Evolutionary conservation across 2,888 invertebrate species (phyloP).

Genomic region (Pristionchus fissidentatus): DNA sequence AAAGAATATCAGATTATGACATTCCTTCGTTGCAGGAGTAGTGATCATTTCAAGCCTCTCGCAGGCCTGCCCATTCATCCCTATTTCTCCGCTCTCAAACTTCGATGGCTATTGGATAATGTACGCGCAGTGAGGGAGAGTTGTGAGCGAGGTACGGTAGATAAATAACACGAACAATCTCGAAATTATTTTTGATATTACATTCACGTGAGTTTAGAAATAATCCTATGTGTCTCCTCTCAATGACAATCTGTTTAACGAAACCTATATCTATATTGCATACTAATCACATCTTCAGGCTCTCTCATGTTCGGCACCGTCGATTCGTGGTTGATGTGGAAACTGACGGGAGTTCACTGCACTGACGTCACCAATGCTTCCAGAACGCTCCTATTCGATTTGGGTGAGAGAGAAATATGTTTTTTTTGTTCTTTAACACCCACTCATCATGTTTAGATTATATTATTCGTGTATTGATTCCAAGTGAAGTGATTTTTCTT

Average conservation of each 20-base stretch:
- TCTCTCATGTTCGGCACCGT: slow-evolving; percentile 82
- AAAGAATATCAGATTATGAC: neutral
- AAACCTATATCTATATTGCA: neutral
- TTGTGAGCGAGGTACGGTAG: slow-evolving; percentile 82
- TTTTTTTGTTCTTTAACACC: neutral
- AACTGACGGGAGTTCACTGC: slow-evolving; percentile 89
- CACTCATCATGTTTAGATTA: neutral
- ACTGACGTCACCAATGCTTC: slow-evolving; percentile 97
- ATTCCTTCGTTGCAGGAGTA: slow-evolving; percentile 60
- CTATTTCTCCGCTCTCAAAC: slow-evolving; percentile 91
- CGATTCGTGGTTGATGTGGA: slow-evolving; percentile 97
- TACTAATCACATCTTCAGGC: slow-evolving; percentile 51
- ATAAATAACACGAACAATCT: no score
- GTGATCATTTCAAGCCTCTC: slow-evolving; percentile 75
- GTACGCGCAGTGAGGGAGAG: slow-evolving; percentile 86
- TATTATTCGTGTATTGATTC: neutral
- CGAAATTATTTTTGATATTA: no score
- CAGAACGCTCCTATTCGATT: slow-evolving; percentile 89
- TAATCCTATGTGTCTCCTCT: no score
- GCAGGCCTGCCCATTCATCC: slow-evolving; percentile 92
- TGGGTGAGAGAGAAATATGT: neutral
- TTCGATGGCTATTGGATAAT: slow-evolving; percentile 94
- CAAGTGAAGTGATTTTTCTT: neutral
- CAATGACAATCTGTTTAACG: no score
- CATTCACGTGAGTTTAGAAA: no score